Conservation (phyloP, 1,140 invertebrate species). For the Drosophila dunni region DNA sequence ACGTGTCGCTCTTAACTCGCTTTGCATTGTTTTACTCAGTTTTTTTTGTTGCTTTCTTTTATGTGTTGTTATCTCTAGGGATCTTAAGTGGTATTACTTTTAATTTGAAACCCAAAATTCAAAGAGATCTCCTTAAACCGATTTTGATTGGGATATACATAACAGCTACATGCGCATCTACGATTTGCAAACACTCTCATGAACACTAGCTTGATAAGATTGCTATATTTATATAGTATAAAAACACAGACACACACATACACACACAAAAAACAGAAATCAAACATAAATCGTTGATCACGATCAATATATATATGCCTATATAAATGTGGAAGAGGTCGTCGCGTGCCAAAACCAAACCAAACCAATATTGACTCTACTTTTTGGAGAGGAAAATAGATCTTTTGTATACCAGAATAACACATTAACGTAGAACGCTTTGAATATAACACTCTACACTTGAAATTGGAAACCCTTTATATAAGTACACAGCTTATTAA, state of each 20-base stretch:
- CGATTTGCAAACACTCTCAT: constrained; percentile 9
- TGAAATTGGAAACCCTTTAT: background rate
- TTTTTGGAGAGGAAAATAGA: background rate
- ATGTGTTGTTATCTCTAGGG: constrained; percentile 14
- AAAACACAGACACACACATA: constrained; percentile 17
- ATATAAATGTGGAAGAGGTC: background rate
- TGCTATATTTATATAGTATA: constrained; percentile 10
- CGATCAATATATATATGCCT: constrained; percentile 1
- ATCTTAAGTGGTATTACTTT: constrained; percentile 33
- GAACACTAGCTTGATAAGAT: constrained; percentile 14
- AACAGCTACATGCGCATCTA: background rate
- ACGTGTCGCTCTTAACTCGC: constrained; percentile 2
- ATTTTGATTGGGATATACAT: constrained; percentile 13
- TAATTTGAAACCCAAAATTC: constrained; percentile 33
- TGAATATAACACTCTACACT: constrained; percentile 6
- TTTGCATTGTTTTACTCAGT: background rate
- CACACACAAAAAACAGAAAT: constrained; percentile 17
- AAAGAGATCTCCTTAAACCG: constrained; percentile 28
- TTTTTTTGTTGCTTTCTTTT: background rate
- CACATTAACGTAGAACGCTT: constrained; percentile 2
- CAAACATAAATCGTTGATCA: constrained; percentile 17
- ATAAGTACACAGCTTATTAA: background rate
- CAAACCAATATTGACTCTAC: constrained; percentile 13
- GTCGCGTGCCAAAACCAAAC: constrained; percentile 26
- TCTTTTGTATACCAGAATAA: constrained; percentile 11